phyloP scores from a whole-genome alignment of 2,797 vertebrate species.

The Girardinus metallicus region DNA sequence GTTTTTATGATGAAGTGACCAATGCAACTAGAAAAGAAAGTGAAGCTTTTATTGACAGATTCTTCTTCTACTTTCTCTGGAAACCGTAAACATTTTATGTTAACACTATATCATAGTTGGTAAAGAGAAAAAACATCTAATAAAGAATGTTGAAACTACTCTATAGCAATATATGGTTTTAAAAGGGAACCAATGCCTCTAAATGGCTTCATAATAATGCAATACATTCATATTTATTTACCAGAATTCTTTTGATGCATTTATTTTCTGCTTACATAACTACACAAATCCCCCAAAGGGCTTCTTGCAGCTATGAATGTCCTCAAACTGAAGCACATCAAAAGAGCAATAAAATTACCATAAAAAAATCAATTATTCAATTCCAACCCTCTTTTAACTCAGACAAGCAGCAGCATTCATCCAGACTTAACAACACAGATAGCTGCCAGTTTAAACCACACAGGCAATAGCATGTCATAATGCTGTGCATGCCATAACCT shows the following conservation, averaged over 20 bases:
- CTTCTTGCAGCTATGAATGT: constrained; percentile 18
- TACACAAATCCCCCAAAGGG: neutral
- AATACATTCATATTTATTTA: constrained; percentile 13
- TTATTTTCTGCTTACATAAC: constrained; percentile 22
- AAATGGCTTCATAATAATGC: constrained; percentile 10
- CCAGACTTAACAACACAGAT: constrained; percentile 14
- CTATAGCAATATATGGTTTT: neutral
- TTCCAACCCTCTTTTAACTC: constrained; percentile 12
- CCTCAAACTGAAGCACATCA: constrained; percentile 23
- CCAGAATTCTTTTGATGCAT: constrained; percentile 16
- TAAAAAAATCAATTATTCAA: constrained; percentile 12
- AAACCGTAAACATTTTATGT: neutral
- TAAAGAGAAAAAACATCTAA: neutral
- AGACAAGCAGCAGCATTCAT: constrained; percentile 14
- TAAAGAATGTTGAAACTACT: neutral
- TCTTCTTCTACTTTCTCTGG: neutral
- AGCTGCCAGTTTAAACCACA: neutral
- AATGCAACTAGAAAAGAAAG: neutral
- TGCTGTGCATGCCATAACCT: constrained; percentile 28
- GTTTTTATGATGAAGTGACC: neutral
- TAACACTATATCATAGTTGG: neutral
- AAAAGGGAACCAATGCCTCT: constrained; percentile 7
- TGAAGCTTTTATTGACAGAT: neutral
- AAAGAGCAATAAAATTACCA: constrained; percentile 9
- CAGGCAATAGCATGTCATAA: constrained; percentile 18